Base-by-base conservation (phyloP, 1,140 invertebrate species). In the Bombus terrestris region DNA sequence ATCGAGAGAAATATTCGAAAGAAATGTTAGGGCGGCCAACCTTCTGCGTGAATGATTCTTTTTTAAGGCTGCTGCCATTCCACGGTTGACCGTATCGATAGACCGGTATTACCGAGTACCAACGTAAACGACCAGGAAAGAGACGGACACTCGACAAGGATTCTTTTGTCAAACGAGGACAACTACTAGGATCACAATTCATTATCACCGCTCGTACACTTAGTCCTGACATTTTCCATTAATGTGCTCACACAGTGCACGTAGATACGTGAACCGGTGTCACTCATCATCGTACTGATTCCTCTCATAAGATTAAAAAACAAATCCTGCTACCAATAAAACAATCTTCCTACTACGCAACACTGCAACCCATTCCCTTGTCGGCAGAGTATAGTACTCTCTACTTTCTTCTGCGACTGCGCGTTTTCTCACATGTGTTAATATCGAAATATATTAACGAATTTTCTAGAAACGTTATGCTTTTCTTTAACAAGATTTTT, bases 1-100 rank as follows among this genome's bases (percentile, higher is more conserved):
- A 96, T 99, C 98, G 80, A 99, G 96, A 81, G 98, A 99, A 92
- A 99, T 99, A 96, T 99, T 99, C 47, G 98, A 98, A 89, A 99
- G 96, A 96, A 99, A 99, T 90, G 97, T 98, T 86, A 98, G 96
- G 89, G 98, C 98, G 92, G 98, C 98, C 91, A 98, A 96, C 94
- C 98, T 96, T 94, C 97, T 96, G 91, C 98, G 96, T 91, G 96
- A 96, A 88, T 95, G 94, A 93, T 95, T 96, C 91, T 96, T 95
- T 92, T 96, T 96, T 83, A 96, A 88, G 91, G 96, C 95, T 91
- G 94, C 95, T 95, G 96, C 96, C 96, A 96, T 96, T 95, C 93
- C 93, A 91, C 89, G 85, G 47, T 85, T 82, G 62, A 88, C 78
- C 75, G 89, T 91, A 64, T 79, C 62, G 83, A 53, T 28, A 84